Evolutionary conservation across 2,113 vertebrate genomes (phyloP).

Genomic region (Vanacampus margaritifer): DNA sequence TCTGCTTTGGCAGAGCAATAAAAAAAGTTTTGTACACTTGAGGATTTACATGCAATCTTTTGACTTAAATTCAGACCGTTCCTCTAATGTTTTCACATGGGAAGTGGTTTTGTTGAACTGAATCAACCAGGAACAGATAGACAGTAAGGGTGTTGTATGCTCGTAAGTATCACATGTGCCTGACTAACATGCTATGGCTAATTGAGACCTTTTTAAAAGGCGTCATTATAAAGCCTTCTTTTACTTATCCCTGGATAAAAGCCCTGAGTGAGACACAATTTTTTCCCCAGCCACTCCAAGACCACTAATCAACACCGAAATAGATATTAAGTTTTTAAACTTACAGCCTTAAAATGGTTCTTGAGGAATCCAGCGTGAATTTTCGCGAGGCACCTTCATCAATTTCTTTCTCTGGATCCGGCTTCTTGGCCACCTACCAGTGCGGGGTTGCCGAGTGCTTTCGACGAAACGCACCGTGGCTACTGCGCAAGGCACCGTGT

Average conservation of each 20-base stretch:
- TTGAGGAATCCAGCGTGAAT: constrained; percentile 22
- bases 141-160: constrained; percentile 2
- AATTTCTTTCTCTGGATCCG: constrained; percentile 80
- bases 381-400: constrained; percentile 48
- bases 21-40: background rate
- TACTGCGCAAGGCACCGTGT: constrained; percentile 64
- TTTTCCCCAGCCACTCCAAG: background rate
- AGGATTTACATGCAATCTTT: background rate
- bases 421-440: constrained; percentile 80
- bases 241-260: background rate
- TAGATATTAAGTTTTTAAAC: no score
- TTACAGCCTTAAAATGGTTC: constrained; percentile 39
- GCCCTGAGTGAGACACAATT: background rate
- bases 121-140: constrained; percentile 7
- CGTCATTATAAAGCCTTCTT: background rate
- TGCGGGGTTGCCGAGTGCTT: constrained; percentile 77
- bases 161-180: constrained; percentile 42
- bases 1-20: background rate
- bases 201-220: constrained; percentile 37
- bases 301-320: no score
- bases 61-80: background rate
- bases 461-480: constrained; percentile 65
- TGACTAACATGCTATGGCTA: constrained; percentile 48
- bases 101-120: background rate
- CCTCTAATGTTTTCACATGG: background rate